Conservation (phyloP, 2,113 vertebrate species). For the Lophochroa leadbeateri region DNA sequence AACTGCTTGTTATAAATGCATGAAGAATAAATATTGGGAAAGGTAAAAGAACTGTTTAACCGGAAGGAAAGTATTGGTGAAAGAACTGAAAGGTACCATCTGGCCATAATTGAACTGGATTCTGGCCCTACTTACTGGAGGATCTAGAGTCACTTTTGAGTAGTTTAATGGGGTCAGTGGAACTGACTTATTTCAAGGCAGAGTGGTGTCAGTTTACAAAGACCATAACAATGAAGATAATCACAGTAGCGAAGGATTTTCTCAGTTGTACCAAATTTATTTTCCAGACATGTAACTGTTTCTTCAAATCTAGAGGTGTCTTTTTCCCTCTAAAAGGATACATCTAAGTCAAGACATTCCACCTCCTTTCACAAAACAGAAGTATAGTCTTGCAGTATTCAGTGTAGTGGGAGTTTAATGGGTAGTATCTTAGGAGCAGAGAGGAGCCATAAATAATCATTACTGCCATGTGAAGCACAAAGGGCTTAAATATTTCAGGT, state of each 20-base stretch:
- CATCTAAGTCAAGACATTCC: background rate
- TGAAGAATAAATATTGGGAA: slow-evolving; percentile 22
- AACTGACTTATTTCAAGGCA: background rate
- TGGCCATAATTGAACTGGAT: background rate
- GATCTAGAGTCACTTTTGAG: background rate
- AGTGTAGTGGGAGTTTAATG: background rate
- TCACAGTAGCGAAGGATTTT: background rate
- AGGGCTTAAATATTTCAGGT: background rate
- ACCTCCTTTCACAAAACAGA: background rate
- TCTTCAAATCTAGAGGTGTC: background rate
- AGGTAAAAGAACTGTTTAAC: background rate
- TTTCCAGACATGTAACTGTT: background rate
- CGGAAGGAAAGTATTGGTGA: background rate
- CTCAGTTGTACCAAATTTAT: background rate
- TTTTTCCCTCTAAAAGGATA: background rate
- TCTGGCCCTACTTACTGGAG: background rate
- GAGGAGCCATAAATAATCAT: background rate
- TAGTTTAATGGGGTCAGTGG: background rate
- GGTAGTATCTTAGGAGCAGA: background rate
- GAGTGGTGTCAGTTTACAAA: background rate
- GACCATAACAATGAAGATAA: background rate
- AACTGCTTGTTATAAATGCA: slow-evolving; percentile 21
- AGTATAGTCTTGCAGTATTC: background rate
- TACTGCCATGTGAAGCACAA: background rate
- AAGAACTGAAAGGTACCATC: background rate